Evolutionary conservation across 1,140 invertebrate genomes (phyloP).

Genomic region (Drosophila kohkoa): DNA sequence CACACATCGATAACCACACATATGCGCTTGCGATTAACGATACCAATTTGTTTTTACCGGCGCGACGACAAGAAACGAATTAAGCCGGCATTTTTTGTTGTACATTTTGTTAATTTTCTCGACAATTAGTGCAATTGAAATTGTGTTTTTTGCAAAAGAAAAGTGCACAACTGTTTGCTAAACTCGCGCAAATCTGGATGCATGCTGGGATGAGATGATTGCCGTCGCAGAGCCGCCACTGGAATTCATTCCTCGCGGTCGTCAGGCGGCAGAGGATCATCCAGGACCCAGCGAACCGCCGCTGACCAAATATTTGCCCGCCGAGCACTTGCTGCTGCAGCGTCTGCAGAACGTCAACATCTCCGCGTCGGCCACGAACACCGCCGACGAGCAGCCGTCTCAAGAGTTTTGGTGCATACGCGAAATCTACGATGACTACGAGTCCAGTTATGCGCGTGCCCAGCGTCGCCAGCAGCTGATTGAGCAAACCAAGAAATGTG

Average conservation of each 20-base stretch:
- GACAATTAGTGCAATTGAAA: slow-evolving; percentile 10
- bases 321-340: slow-evolving; percentile 88
- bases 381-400: slow-evolving; percentile 85
- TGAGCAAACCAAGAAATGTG: slow-evolving; percentile 65
- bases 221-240: slow-evolving; percentile 77
- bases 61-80: slow-evolving; percentile 26
- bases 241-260: slow-evolving; percentile 96
- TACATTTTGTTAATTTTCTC: slow-evolving; percentile 10
- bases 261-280: slow-evolving; percentile 91
- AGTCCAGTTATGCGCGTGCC: slow-evolving; percentile 55
- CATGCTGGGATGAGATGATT: slow-evolving; percentile 69
- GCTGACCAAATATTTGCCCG: slow-evolving; percentile 74
- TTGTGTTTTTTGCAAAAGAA: slow-evolving; percentile 2
- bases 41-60: slow-evolving; percentile 55
- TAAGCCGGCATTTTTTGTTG: slow-evolving; percentile 41
- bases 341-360: slow-evolving; percentile 90
- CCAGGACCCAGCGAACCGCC: slow-evolving; percentile 87
- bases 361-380: slow-evolving; percentile 84
- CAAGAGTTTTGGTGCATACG: slow-evolving; percentile 90
- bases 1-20: slow-evolving; percentile 4
- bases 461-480: slow-evolving; percentile 64
- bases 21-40: neutral
- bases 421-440: slow-evolving; percentile 84
- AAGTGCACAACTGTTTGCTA: slow-evolving; percentile 19
- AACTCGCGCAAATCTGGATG: slow-evolving; percentile 72